Evolutionary conservation across 2,888 invertebrate genomes (phyloP), one percentile per base, ranked within the genome.

Genomic region (Geotrupes spiniger): DNA sequence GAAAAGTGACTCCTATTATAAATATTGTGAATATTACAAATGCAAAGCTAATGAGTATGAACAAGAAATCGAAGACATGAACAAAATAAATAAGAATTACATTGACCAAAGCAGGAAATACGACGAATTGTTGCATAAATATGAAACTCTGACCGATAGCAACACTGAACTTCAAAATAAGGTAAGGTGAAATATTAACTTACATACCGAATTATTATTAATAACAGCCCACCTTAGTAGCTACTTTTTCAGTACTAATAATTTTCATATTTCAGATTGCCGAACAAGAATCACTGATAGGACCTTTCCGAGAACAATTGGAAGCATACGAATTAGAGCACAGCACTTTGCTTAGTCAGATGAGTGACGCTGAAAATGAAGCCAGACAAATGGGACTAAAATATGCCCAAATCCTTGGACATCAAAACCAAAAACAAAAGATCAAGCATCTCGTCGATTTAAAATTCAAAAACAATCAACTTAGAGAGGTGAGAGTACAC

Each of bases 371-470:
- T 2, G 74, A 76, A 56, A 66, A 68, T 2, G 77, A 80, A 60
- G 74, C 79, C 28, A 71, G 76, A 54, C 75, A 78, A 48, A 68
- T 82, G 40, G 74, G 76, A 9, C 64, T 74, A 37, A 79, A 81
- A 56, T 82, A 82, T 62, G 79, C 80, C 1, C 76, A 78, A 50
- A 65, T 81, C 41, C 66, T 83, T n/a, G 82, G 82, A 0, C 82
- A 84, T 59, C 81, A 82, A 56, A 85, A 84, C 64, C 78, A 79
- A 54, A 81, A 78, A 57, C 83, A 84, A 64, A 83, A 81, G 64
- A 80, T 83, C 39, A 79, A 80, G 48, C 80, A 83, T 59, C 59
- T 78, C 14, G 61, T 65, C 1, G 74, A 75, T 51, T 56, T 78
- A 14, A 78, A 77, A 61, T 66, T 67, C 12, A 75, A 74, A 58